Evolutionary conservation across 64 coral and sea anemone genomes (phyloP).

Genomic region (Catalaphyllia jardinei): DNA sequence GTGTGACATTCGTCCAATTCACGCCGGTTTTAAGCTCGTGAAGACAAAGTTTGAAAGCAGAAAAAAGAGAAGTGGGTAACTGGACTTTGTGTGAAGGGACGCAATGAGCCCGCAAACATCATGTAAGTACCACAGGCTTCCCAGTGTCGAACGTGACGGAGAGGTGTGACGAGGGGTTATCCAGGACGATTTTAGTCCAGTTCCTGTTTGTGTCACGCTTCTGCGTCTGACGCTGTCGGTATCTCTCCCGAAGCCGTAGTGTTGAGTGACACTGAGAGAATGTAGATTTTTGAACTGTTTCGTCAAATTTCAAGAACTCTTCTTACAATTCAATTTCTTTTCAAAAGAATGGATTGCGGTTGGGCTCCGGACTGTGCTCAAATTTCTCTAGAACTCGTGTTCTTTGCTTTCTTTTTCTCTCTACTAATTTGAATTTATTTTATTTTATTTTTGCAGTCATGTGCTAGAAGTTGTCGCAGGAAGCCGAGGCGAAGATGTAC

Average conservation of each 20-base stretch:
- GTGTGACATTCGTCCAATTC: constrained; percentile 96
- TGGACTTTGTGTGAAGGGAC: constrained; percentile 88
- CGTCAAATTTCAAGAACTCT: no score
- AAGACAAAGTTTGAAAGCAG: constrained; percentile 95
- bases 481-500: constrained; percentile 70
- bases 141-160: no score
- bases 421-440: neutral
- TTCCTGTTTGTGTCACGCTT: no score
- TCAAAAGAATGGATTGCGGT: no score
- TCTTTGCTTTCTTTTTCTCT: neutral
- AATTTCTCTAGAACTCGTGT: neutral
- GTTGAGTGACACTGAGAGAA: no score
- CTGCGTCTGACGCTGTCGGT: no score
- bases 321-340: no score
- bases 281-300: no score
- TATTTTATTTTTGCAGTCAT: constrained; percentile 54
- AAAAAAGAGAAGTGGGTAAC: constrained; percentile 93
- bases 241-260: no score
- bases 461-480: constrained; percentile 82
- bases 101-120: constrained; percentile 96
- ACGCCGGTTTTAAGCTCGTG: constrained; percentile 90
- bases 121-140: constrained; percentile 59
- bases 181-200: no score
- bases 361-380: no score
- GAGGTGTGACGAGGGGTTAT: no score